Evolutionary conservation across 2,888 invertebrate species (phyloP).

Genomic region (Dioctria linearis): DNA sequence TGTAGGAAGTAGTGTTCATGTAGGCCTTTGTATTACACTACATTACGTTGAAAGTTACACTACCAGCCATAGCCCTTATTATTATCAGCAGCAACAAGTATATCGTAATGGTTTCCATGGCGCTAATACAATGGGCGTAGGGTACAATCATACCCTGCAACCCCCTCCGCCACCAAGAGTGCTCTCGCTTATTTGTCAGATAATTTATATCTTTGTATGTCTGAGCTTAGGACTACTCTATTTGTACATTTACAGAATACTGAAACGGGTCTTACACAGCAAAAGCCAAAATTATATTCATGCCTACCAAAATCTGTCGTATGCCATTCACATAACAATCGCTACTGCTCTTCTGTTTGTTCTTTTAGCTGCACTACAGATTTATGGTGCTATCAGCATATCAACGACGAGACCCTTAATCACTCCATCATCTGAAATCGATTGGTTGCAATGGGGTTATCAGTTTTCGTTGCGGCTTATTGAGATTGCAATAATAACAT

Average conservation of each 20-base stretch:
- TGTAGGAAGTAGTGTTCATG: conserved; percentile 83
- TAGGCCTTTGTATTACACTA: conserved; percentile 84
- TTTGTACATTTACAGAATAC: conserved; percentile 85
- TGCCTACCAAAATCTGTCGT: conserved; percentile 85
- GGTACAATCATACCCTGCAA: conserved; percentile 61
- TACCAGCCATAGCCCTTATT: conserved; percentile 65
- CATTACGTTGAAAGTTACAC: conserved; percentile 81
- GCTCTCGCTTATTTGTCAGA: conserved; percentile 84
- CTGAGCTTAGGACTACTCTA: conserved; percentile 88
- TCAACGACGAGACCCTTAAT: conserved; percentile 68
- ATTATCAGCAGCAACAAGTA: conserved; percentile 63
- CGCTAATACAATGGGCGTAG: conserved; percentile 1
- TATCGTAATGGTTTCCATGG: conserved; percentile 43
- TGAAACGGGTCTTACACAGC: conserved; percentile 81
- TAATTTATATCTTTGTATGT: conserved; percentile 88
- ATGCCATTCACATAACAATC: conserved; percentile 91
- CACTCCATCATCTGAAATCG: conserved; percentile 74
- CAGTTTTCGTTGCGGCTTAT: conserved; percentile 88
- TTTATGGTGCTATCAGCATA: conserved; percentile 84
- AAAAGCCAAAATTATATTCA: conserved; percentile 86
- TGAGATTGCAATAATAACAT: conserved; percentile 89
- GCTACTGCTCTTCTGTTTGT: conserved; percentile 89
- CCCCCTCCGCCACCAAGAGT: conserved; percentile 71
- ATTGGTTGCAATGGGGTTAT: conserved; percentile 95
- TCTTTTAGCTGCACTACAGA: conserved; percentile 85